Evolutionary conservation across 2,113 vertebrate species (phyloP), one percentile per base, ranked within the genome.

Genomic region (Paedocypris sp.): DNA sequence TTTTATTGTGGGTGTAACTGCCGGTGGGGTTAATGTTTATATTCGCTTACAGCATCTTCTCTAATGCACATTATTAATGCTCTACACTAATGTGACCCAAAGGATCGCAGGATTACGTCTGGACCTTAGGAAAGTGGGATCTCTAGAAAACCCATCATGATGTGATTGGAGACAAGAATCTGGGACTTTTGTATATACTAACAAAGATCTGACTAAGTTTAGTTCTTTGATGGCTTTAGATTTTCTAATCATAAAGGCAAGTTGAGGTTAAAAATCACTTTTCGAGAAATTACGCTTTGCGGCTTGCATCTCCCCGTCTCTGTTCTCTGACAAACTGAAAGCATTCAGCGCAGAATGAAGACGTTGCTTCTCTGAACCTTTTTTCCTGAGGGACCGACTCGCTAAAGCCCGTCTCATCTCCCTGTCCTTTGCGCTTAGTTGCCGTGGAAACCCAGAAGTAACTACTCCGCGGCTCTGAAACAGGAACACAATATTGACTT

Each of bases 371-470:
- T 51, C 28, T 33, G 25, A 46, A 68, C 41, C 43, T 23, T 52
- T 28, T 29, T 36, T 65, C 70, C 67, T 29, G 41, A 50, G 70
- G 62, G 70, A 65, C 57, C 18, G 54, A 33, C 51, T 68, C 15
- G 16, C 56, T 65, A 72, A 73, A 18, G 69, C 75, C 73, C 71
- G 52, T 78, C 77, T 77, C 71, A 75, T 72, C 75, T 77, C 69
- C 46, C 63, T 75, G 76, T 76, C 75, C 80, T 77, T 74, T 70
- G 77, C 79, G 80, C 71, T 74, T 70, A 70, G 76, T 87, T 84
- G 73, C 84, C 79, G 53, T 79, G 83, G 84, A 82, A 87, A 86
- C 84, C 53, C 64, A 74, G 70, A 70, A 72, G 76, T 71, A 76
- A 80, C 81, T 81, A 81, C 77, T 83, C 64, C 39, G 18, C 45